A percentile compares a stretch with the other conserved stretches of the same genome.
Conservation (phyloP, 2,797 vertebrate species). For the Melanotaenia parkinsoni region DNA sequence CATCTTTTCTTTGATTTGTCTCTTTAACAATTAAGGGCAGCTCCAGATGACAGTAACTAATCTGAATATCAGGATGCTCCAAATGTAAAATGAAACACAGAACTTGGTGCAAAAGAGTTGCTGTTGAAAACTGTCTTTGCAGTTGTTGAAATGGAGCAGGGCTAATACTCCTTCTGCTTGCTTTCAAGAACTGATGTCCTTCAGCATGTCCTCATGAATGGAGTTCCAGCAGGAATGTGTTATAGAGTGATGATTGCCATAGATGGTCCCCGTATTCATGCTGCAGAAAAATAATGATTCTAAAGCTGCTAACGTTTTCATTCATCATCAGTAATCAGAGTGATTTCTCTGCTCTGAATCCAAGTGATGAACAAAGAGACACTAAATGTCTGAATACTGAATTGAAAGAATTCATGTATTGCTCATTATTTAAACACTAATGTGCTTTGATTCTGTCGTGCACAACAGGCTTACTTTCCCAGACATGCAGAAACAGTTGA, state of each 20-base stretch:
- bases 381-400: slow-evolving; percentile 6
- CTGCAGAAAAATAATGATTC: slow-evolving; percentile 25
- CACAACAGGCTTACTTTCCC: background rate
- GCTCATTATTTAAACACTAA: background rate
- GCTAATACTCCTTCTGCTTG: background rate
- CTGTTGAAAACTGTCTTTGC: background rate
- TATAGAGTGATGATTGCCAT: background rate
- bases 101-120: background rate
- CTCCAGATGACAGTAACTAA: slow-evolving; percentile 2
- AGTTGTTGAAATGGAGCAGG: background rate
- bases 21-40: slow-evolving; percentile 22
- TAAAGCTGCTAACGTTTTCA: slow-evolving; percentile 21
- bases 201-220: slow-evolving; percentile 10
- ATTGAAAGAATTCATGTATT: background rate
- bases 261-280: background rate
- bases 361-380: slow-evolving; percentile 6
- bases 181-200: background rate
- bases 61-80: slow-evolving; percentile 1
- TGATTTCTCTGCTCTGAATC: too few relatives aligned
- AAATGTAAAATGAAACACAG: background rate
- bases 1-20: slow-evolving; percentile 4
- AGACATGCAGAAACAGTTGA: background rate
- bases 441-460: slow-evolving; percentile 1
- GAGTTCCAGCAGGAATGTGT: background rate
- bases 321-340: slow-evolving; percentile 11